Percentiles rank a stretch among this genome's conserved stretches.
These are phyloP conservation scores for Lithophane semibrunnea DNA, from an alignment of 2,888 invertebrate genomes.

Conservation along the genomic window DNA sequence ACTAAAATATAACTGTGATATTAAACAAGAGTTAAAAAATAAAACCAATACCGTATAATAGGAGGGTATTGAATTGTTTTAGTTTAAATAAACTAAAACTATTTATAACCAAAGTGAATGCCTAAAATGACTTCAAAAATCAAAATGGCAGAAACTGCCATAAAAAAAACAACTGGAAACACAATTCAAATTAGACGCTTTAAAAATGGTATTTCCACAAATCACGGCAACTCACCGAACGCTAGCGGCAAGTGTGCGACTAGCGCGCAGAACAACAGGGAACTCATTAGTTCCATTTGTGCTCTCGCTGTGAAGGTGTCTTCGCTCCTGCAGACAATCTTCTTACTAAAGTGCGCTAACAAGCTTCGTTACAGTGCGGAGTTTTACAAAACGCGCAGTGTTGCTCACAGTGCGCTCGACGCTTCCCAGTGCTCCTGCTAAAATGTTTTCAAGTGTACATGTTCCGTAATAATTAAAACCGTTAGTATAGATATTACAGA, in stretches of 20 bases:
- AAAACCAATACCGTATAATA: too few relatives aligned
- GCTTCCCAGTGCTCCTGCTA: slow-evolving; percentile 71
- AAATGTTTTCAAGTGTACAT: slow-evolving; percentile 77
- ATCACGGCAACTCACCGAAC: slow-evolving; percentile 75
- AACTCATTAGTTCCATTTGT: slow-evolving; percentile 88
- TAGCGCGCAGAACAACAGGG: slow-evolving; percentile 82
- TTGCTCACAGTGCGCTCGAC: slow-evolving; percentile 68
- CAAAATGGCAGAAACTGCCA: not conserved
- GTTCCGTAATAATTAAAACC: slow-evolving; percentile 64
- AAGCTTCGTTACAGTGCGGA: slow-evolving; percentile 86
- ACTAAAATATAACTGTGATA: not conserved
- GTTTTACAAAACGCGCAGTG: slow-evolving; percentile 80
- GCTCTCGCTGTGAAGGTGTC: slow-evolving; percentile 79
- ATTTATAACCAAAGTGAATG: not conserved
- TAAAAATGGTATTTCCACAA: slow-evolving; percentile 7
- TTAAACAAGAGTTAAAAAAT: not conserved
- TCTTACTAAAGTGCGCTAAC: slow-evolving; percentile 86
- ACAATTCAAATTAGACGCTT: slow-evolving; percentile 1
- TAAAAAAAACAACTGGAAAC: not conserved
- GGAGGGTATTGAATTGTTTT: too few relatives aligned
- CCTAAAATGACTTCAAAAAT: not conserved
- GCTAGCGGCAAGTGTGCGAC: slow-evolving; percentile 76
- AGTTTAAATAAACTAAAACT: not conserved
- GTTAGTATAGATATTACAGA: slow-evolving; percentile 5
- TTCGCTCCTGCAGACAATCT: slow-evolving; percentile 81